Evolutionary conservation across 1,140 invertebrate genomes (phyloP).

Genomic region (Bombyx mori): ASM3026992v2 NC_085116.1:11270501-11271000

Average conservation of each 20-base stretch:
- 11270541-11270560: constrained; percentile 67
- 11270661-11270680: constrained; percentile 57
- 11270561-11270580: constrained; percentile 60
- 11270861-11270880: constrained; percentile 55
- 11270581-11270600: constrained; percentile 58
- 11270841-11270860: constrained; percentile 28
- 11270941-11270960: constrained; percentile 59
- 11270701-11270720: constrained; percentile 53
- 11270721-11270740: constrained; percentile 33
- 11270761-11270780: constrained; percentile 7
- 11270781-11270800: constrained; percentile 16
- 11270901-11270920: constrained; percentile 40
- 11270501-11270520: constrained; percentile 64
- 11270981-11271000: constrained; percentile 56
- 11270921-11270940: constrained; percentile 57
- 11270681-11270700: constrained; percentile 65
- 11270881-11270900: constrained; percentile 41
- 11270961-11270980: constrained; percentile 53
- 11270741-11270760: constrained; percentile 17
- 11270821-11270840: constrained; percentile 26
- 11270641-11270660: constrained; percentile 55
- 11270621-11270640: constrained; percentile 65
- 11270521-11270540: constrained; percentile 18
- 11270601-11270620: constrained; percentile 66
- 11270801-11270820: constrained; percentile 17